Evolutionary conservation across 2,888 invertebrate genomes (phyloP), one percentile per base, ranked within the genome.

Genomic region (Drosophila testacea): DNA sequence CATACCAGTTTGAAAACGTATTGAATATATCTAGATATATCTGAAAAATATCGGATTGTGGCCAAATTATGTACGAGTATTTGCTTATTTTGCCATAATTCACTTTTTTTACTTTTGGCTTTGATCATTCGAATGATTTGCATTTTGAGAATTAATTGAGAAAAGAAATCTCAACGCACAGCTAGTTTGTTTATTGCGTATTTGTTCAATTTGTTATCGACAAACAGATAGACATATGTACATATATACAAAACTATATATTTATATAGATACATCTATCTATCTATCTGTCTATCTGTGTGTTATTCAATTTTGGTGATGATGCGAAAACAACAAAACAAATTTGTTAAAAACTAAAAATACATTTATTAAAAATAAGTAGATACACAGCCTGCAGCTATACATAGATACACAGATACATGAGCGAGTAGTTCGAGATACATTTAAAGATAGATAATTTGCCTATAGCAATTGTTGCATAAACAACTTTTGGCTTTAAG

Each of bases 261-360:
- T 64, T 30, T 47, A 39, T 39, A 57, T 56, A 68, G 46, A 56
- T 46, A 54, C 28, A 68, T 36, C 57, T 44, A 10, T 48, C 10
- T 47, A 47, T 50, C 30, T 30, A 41, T 41, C 48, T 48, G 13
- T 50, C n/a, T 60, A 61, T 42, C 46, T 52, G 42, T 36, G 42
- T 62, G 57, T 69, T 76, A 70, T 74, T 62, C 59, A 76, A 74
- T 74, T 74, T 68, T 73, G 52, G 47, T 66, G 79, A 60, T 74
- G 79, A 74, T 77, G 76, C 75, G 65, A 79, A 77, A 79, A 74
- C 66, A 77, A 79, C 75, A 69, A 79, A 77, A 66, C 71, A 60
- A 79, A 79, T 79, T 79, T 79, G 70, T 75, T 75, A 68, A 79
- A 75, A 75, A 77, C 80, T 77, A 75, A 75, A 79, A 77, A 79